Evolutionary conservation across 2,888 invertebrate species (phyloP).

Genomic region (Mongoloraphidia duomilia): DNA sequence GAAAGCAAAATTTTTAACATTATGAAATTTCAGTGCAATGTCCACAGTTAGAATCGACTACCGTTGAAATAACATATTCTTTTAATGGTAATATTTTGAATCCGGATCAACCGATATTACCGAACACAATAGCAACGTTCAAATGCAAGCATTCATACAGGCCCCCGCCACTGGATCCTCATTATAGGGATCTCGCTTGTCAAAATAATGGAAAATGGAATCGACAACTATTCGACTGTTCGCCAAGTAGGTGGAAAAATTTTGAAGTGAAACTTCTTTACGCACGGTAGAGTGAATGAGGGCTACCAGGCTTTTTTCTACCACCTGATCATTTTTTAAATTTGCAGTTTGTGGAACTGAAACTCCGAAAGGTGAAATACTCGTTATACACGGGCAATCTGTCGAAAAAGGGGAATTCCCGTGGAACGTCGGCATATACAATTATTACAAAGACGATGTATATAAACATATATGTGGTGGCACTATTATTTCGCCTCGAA

Average conservation of each 20-base stretch:
- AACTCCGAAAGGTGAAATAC: background rate
- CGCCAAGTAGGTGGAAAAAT: background rate
- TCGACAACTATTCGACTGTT: background rate
- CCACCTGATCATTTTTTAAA: too few species aligned
- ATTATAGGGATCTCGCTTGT: background rate
- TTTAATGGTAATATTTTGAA: background rate
- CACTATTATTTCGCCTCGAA: background rate
- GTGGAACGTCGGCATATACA: conserved; percentile 1
- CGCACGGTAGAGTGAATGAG: too few species aligned
- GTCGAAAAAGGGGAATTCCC: background rate
- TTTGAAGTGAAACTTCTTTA: too few species aligned
- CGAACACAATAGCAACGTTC: background rate
- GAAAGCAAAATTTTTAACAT: too few species aligned
- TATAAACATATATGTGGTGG: background rate
- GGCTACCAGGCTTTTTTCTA: too few species aligned
- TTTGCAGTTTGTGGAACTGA: background rate
- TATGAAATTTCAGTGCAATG: conserved; percentile 1
- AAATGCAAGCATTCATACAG: conserved; percentile 1
- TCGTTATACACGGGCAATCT: background rate
- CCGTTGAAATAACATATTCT: background rate
- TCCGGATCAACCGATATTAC: background rate
- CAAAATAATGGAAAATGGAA: background rate
- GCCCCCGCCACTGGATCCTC: background rate
- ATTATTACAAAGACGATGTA: background rate
- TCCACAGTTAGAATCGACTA: background rate